Conservation (phyloP, 2,113 vertebrate species). For the Triplophysa dalaica region DNA sequence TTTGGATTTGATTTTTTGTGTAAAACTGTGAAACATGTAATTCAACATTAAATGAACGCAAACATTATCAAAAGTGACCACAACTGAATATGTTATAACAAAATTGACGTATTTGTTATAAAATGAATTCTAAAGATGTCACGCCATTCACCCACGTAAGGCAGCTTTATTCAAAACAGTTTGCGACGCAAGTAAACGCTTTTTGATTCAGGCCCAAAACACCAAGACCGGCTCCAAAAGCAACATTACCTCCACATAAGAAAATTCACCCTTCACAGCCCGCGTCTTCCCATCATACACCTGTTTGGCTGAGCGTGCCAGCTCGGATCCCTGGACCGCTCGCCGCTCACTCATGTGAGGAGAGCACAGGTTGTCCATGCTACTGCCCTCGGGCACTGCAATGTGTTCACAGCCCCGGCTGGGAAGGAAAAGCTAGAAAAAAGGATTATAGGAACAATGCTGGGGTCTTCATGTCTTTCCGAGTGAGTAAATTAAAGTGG, state of each 20-base stretch:
- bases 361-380: slow-evolving; percentile 76
- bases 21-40: not conserved
- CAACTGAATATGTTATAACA: not conserved
- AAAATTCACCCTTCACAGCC: slow-evolving; percentile 77
- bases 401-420: slow-evolving; percentile 76
- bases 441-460: slow-evolving; percentile 70
- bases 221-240: slow-evolving; percentile 65
- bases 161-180: slow-evolving; percentile 22
- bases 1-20: too few relatives aligned
- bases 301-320: slow-evolving; percentile 78
- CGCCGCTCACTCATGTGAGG: slow-evolving; percentile 78
- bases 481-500: slow-evolving; percentile 19
- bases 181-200: slow-evolving; percentile 64
- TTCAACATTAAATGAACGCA: not conserved
- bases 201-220: slow-evolving; percentile 67
- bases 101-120: not conserved
- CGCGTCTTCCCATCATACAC: slow-evolving; percentile 76
- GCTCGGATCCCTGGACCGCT: slow-evolving; percentile 67
- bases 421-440: slow-evolving; percentile 48
- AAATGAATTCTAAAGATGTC: not conserved
- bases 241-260: slow-evolving; percentile 69
- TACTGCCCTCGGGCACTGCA: slow-evolving; percentile 75
- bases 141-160: not conserved
- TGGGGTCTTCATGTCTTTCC: slow-evolving; percentile 63
- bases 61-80: not conserved